phyloP scores from a whole-genome alignment of 2,888 invertebrate genomes.

The Diadegma fenestrale region DNA sequence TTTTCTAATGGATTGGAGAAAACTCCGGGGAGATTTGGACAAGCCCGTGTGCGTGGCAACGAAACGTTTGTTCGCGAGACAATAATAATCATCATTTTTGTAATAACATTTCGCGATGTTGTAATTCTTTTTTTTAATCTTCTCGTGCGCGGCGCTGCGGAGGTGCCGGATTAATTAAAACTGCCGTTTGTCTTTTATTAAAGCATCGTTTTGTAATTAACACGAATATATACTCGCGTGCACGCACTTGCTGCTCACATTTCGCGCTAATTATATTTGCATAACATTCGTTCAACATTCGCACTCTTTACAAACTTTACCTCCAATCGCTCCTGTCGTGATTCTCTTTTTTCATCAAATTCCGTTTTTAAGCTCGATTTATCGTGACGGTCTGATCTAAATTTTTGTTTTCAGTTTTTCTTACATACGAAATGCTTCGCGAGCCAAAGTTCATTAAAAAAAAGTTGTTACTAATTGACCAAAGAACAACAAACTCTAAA shows the following conservation, averaged over 20 bases:
- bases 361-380: neutral
- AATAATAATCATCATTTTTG: constrained; percentile 22
- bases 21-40: neutral
- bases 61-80: constrained; percentile 27
- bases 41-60: constrained; percentile 13
- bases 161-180: constrained; percentile 53
- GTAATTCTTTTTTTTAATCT: constrained; percentile 1
- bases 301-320: neutral
- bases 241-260: neutral
- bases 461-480: no score
- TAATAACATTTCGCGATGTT: constrained; percentile 5
- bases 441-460: no score
- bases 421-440: no score
- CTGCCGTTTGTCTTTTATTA: constrained; percentile 10
- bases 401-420: no score
- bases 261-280: constrained; percentile 6
- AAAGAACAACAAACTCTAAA: no score
- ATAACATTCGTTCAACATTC: neutral
- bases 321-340: neutral
- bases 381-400: no score
- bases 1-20: neutral
- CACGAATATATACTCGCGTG: constrained; percentile 23
- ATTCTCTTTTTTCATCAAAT: neutral
- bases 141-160: neutral
- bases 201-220: constrained; percentile 47